Conservation (phyloP, 2,797 vertebrate species). For the Strix occidentalis region DNA sequence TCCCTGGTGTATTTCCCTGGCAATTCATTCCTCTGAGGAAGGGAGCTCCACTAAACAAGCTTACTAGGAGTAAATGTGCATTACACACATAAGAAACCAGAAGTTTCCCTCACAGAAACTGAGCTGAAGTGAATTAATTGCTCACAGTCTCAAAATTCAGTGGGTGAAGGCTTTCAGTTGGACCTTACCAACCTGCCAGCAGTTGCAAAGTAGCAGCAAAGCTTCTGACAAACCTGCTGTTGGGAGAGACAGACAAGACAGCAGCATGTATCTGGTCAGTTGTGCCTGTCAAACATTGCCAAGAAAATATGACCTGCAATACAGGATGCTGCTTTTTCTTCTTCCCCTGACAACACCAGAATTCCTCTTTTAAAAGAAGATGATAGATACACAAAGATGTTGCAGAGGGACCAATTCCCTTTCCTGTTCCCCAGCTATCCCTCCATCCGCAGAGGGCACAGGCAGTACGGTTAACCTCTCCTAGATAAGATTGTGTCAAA, state of each 20-base stretch:
- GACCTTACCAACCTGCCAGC: neutral
- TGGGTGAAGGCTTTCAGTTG: neutral
- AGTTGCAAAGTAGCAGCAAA: neutral
- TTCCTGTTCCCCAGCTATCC: neutral
- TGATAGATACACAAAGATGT: neutral
- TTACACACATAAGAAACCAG: neutral
- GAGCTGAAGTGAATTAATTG: neutral
- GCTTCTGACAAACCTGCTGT: neutral
- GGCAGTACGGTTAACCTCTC: neutral
- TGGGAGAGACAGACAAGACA: neutral
- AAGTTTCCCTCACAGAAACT: neutral
- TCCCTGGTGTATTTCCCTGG: neutral
- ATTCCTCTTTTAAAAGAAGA: neutral
- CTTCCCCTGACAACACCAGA: neutral
- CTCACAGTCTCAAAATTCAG: neutral
- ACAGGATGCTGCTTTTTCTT: neutral
- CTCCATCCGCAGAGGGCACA: neutral
- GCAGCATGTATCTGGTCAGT: neutral
- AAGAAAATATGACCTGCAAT: neutral
- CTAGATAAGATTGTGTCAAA: neutral
- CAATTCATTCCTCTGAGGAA: neutral
- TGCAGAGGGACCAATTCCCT: neutral
- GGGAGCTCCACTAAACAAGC: neutral
- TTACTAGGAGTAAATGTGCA: neutral
- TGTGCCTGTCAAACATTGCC: neutral